Evolutionary conservation across 2,113 vertebrate species (phyloP), one percentile per base, ranked within the genome.

Genomic region (Cryptotis parvus): DNA sequence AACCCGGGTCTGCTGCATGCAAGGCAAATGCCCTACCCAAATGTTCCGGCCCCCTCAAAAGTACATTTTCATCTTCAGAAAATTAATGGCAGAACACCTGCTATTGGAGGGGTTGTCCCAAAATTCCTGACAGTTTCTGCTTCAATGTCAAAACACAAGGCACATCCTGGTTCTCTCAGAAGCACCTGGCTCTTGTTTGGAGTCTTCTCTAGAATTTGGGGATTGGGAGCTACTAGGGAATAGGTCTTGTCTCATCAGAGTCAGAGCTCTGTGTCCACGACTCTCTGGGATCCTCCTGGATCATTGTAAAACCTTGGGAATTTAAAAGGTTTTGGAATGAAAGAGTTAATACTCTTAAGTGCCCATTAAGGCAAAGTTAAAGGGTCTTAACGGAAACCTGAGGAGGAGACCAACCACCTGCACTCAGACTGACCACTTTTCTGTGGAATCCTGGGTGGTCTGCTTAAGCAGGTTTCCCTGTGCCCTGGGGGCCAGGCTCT

Each of bases 371-470:
- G 49, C 91, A 90, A 61, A 93, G 83, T 84, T 96, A 96, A 95
- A 93, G 94, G 73, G 83, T 88, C 91, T 94, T 91, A 95, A 93
- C 45, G 86, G 96, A 96, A 97, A 97, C 89, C 83, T 90, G 94
- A 96, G 95, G 83, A 93, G 92, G 91, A 95, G 85, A 81, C 92
- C 80, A 94, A 78, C 94, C 96, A 96, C 96, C 96, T 93, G 95
- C 91, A 66, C 79, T 92, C 90, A 90, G 37, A 87, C 88, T 86
- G 85, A 93, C 91, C 94, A 95, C 85, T 96, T 94, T 93, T 91
- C 93, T 86, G 74, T 86, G 76, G 68, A 90, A 66, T 88, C 90
- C 90, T 97, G 95, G 95, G 96, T 97, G 95, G 95, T 96, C 95
- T 93, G 84, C 73, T 86, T 92, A 91, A 96, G 85, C 93, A 90